Conservation (phyloP, 1,140 invertebrate species). For the Macrobrachium rosenbergii region DNA sequence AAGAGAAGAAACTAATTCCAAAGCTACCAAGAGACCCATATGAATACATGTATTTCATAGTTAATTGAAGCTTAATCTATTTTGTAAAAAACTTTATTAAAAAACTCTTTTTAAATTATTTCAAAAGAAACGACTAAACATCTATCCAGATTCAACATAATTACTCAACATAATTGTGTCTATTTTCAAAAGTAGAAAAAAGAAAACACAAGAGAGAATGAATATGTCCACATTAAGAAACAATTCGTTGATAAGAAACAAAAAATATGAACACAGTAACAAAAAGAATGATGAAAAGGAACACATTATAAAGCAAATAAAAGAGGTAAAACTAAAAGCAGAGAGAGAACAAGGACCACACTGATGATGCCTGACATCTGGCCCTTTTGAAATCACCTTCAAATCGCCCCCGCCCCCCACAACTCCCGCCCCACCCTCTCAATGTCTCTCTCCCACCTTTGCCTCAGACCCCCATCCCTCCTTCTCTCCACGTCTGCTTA, state of each 20-base stretch:
- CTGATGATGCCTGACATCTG: too few relatives aligned
- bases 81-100: too few relatives aligned
- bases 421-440: slow-evolving; percentile 22
- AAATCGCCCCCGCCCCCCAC: slow-evolving; percentile 5
- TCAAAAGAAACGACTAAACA: too few relatives aligned
- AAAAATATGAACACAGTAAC: background rate
- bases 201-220: background rate
- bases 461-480: background rate
- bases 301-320: background rate
- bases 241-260: background rate
- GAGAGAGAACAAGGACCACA: background rate
- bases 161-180: too few relatives aligned
- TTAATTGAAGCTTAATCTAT: too few relatives aligned
- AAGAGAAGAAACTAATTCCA: too few relatives aligned
- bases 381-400: slow-evolving; percentile 13
- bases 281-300: background rate
- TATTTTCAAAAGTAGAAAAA: background rate
- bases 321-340: background rate
- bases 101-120: too few relatives aligned
- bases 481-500: background rate
- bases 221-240: background rate
- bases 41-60: too few relatives aligned
- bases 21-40: too few relatives aligned
- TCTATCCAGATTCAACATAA: too few relatives aligned
- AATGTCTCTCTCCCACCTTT: slow-evolving; percentile 23